Conservation (phyloP, 1,140 invertebrate genomes). For the Drosophila ananassae region DNA sequence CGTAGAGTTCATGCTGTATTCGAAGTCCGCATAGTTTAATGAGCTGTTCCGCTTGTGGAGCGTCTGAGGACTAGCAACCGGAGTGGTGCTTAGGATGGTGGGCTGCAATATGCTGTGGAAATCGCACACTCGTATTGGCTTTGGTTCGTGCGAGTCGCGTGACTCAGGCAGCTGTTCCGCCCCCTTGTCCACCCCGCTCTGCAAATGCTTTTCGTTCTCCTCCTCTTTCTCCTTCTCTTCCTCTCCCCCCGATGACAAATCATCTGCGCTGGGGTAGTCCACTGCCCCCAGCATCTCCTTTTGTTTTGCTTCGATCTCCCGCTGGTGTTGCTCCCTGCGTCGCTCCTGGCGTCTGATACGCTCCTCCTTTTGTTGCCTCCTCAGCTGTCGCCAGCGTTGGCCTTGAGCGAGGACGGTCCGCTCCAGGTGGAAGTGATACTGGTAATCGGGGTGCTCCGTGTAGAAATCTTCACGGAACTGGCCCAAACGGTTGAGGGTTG, state of each 20-base stretch:
- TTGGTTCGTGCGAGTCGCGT: constrained; percentile 63
- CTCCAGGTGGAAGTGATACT: constrained; percentile 91
- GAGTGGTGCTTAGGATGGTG: constrained; percentile 57
- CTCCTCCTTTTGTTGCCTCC: constrained; percentile 86
- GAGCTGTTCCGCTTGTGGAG: constrained; percentile 65
- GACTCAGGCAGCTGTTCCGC: constrained; percentile 24
- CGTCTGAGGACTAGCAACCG: constrained; percentile 38
- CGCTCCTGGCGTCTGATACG: constrained; percentile 86
- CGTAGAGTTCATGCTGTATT: constrained; percentile 92
- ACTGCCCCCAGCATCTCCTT: constrained; percentile 86
- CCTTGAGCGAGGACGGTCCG: constrained; percentile 88
- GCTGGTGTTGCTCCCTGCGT: constrained; percentile 85
- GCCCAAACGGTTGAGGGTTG: constrained; percentile 87
- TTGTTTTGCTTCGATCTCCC: constrained; percentile 85
- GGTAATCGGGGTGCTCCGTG: constrained; percentile 84
- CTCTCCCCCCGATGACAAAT: constrained; percentile 70
- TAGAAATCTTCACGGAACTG: constrained; percentile 87
- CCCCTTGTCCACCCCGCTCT: background rate
- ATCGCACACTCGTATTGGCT: constrained; percentile 85
- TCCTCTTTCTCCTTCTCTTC: constrained; percentile 20
- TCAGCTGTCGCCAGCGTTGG: constrained; percentile 87
- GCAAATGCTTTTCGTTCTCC: background rate
- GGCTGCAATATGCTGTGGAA: constrained; percentile 77
- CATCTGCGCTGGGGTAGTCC: constrained; percentile 85
- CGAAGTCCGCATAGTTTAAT: constrained; percentile 92